Base-by-base conservation (phyloP, 2,113 vertebrate species). In the Pagrus major region DNA sequence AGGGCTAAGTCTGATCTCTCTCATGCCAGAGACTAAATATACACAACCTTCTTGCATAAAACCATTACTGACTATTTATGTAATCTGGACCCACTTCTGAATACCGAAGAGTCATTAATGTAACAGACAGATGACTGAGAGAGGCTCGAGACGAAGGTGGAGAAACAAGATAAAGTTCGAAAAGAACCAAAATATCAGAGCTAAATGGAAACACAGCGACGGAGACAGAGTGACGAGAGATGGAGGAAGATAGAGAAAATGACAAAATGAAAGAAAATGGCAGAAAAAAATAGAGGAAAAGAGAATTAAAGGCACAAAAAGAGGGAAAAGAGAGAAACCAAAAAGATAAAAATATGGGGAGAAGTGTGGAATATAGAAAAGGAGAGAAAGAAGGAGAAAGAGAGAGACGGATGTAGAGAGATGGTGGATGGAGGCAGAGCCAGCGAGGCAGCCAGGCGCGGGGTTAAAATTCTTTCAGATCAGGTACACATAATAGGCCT, bases 401-500 rank as follows among this genome's bases (percentile, higher is more conserved):
- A 5, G 8, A 69, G 33, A 31, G 37, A 68, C 14, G 71, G 42
- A 76, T 70, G 72, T 44, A n/a, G 70, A 47, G 47, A 68, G 68
- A 82, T 27, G 47, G 56, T 54, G 37, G 41, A 77, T 33, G 47
- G 66, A 71, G 60, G 31, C 46, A 27, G 78, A 29, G 63, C 2
- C 11, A 46, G 54, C 23, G 39, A 72, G 59, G 14, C 49, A 67
- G 81, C 52, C 77, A 52, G 72, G 51, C 76, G 63, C 52, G 71
- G 92, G 94, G 93, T 94, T 94, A 93, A 94, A 79, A 94, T 92
- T 94, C 94, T 94, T 95, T 95, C 94, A 95, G 94, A 96, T 95
- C 94, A 93, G 94, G 94, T 94, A 94, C 93, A 95, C 92, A 94
- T 96, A 95, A 96, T 95, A 92, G 93, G 90, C 93, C 91, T 91